These are phyloP conservation scores for Sapayoa aenigma DNA, from an alignment of 2,113 vertebrate genomes.

Conservation along the genomic window DNA sequence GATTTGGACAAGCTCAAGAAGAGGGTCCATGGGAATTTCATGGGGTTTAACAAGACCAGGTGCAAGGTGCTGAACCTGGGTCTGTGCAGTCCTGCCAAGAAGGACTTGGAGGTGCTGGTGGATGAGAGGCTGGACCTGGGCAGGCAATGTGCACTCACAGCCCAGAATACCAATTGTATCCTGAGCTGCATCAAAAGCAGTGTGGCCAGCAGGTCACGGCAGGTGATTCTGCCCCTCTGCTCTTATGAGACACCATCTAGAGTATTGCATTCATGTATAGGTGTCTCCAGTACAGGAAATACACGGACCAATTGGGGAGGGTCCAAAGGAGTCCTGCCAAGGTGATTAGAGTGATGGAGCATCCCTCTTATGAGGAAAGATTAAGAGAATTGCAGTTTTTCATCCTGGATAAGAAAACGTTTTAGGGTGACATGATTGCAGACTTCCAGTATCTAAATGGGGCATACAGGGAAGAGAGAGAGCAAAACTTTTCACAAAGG, in stretches of 20 bases:
- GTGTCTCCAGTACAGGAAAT: neutral
- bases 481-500: neutral
- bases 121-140: neutral
- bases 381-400: neutral
- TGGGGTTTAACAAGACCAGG: rapidly evolving
- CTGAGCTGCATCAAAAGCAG: neutral
- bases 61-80: too few relatives aligned
- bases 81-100: neutral
- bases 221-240: neutral
- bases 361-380: neutral
- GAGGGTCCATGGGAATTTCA: too few relatives aligned
- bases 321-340: neutral
- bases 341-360: neutral
- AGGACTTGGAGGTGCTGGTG: neutral
- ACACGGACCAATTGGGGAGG: rapidly evolving
- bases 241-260: neutral
- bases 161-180: neutral
- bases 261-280: neutral
- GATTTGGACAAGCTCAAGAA: rapidly evolving
- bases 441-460: neutral
- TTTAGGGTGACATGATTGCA: neutral
- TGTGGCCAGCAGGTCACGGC: rapidly evolving
- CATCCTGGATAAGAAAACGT: neutral
- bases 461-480: neutral
- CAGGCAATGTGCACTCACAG: rapidly evolving